A percentile compares a stretch with the other conserved stretches of the same genome.
Conservation (phyloP, 2,888 invertebrate genomes). For the Aphrophora alni region DNA sequence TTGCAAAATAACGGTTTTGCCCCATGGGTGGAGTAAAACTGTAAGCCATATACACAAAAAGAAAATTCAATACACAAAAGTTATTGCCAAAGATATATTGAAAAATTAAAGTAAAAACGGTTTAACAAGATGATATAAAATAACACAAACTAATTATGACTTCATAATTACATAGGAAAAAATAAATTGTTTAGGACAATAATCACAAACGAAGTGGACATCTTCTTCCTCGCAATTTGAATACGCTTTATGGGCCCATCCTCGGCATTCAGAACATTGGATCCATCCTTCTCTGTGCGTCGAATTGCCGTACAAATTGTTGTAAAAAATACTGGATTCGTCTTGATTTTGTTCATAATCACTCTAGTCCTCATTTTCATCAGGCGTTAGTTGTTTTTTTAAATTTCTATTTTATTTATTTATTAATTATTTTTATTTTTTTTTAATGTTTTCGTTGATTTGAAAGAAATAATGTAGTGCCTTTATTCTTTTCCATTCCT, state of each 20-base stretch:
- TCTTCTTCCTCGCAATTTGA: background rate
- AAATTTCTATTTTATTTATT: background rate
- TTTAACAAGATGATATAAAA: too few relatives aligned
- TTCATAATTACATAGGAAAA: too few relatives aligned
- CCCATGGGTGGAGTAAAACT: too few relatives aligned
- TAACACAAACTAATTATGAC: too few relatives aligned
- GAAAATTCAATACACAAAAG: too few relatives aligned
- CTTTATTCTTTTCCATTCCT: too few relatives aligned
- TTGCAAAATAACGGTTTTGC: too few relatives aligned
- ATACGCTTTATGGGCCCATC: background rate
- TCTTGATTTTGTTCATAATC: background rate
- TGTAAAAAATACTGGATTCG: background rate
- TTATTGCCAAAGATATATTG: too few relatives aligned
- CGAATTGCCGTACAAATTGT: background rate
- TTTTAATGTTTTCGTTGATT: background rate
- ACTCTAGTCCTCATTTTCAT: background rate
- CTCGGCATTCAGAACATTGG: background rate
- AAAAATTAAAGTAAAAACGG: too few relatives aligned
- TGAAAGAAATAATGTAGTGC: too few relatives aligned
- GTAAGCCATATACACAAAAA: too few relatives aligned
- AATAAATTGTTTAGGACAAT: background rate
- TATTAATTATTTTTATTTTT: background rate
- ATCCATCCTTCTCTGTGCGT: background rate
- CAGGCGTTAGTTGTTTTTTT: background rate
- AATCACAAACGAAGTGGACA: background rate